Percentiles rank a stretch among this genome's conserved stretches.
These are phyloP conservation scores for Atlantisia rogersi DNA, from an alignment of 2,113 vertebrate species.

Conservation along the genomic window DNA sequence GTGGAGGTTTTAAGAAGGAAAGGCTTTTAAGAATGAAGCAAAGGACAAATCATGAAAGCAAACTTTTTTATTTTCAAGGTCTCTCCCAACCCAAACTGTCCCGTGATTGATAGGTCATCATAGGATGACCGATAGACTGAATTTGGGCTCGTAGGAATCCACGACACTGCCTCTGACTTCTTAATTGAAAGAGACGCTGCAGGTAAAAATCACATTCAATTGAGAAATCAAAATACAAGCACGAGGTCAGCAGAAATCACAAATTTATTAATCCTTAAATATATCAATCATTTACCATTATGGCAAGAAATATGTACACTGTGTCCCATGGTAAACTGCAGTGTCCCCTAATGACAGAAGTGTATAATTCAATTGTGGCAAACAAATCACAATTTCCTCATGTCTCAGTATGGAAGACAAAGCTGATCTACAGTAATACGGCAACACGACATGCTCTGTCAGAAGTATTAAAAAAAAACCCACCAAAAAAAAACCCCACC, in stretches of 20 bases:
- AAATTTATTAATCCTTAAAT: slow-evolving; percentile 91
- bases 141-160: too few species aligned
- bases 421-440: slow-evolving; percentile 76
- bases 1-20: too few species aligned
- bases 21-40: too few species aligned
- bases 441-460: slow-evolving; percentile 81
- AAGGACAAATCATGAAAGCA: too few species aligned
- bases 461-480: slow-evolving; percentile 65
- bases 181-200: too few species aligned
- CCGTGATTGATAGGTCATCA: too few species aligned
- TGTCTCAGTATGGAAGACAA: slow-evolving; percentile 77
- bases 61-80: too few species aligned
- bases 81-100: too few species aligned
- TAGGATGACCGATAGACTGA: too few species aligned
- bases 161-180: too few species aligned
- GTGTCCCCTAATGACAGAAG: slow-evolving; percentile 79
- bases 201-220: not conserved
- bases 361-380: slow-evolving; percentile 70
- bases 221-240: slow-evolving; percentile 57
- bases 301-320: slow-evolving; percentile 85
- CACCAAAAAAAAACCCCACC: not conserved
- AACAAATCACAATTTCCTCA: slow-evolving; percentile 78
- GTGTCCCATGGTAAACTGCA: slow-evolving; percentile 81
- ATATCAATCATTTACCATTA: slow-evolving; percentile 85
- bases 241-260: slow-evolving; percentile 86